phyloP scores from a whole-genome alignment of 2,888 invertebrate genomes.

The Sepiola atlantica region DNA sequence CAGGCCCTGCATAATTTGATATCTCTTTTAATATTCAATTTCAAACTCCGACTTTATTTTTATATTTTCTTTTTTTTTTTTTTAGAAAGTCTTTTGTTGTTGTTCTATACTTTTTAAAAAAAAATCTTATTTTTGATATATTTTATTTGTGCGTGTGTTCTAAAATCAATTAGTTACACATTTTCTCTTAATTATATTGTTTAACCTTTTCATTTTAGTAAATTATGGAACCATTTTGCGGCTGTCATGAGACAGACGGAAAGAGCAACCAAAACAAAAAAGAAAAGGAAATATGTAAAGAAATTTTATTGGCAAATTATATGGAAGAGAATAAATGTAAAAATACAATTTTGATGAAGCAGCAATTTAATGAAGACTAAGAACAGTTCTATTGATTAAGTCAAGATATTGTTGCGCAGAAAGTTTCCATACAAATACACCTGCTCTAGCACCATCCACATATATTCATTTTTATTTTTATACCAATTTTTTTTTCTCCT shows the following conservation, averaged over 20 bases:
- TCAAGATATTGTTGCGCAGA: constrained; percentile 19
- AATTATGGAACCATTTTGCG: background rate
- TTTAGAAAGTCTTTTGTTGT: background rate
- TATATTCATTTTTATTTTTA: too few species aligned
- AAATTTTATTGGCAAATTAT: background rate
- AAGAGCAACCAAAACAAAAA: background rate
- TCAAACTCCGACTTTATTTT: too few species aligned
- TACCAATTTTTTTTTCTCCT: too few species aligned
- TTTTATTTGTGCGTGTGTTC: background rate
- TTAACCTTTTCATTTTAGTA: background rate
- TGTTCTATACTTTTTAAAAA: background rate
- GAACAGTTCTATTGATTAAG: background rate
- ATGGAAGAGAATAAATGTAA: background rate
- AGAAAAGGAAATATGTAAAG: background rate
- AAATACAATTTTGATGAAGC: background rate
- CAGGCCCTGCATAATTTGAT: background rate
- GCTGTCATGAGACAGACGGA: background rate
- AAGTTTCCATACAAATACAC: background rate
- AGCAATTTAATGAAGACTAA: constrained; percentile 32
- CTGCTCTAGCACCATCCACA: too few species aligned
- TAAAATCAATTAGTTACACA: background rate
- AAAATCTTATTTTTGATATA: background rate
- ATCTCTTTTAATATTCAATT: constrained; percentile 15
- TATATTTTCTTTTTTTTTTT: too few species aligned
- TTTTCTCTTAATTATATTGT: background rate